Base-by-base conservation (phyloP, 35 echinoderm and acorn worm species). In the Ophiothrix spiculata region DNA sequence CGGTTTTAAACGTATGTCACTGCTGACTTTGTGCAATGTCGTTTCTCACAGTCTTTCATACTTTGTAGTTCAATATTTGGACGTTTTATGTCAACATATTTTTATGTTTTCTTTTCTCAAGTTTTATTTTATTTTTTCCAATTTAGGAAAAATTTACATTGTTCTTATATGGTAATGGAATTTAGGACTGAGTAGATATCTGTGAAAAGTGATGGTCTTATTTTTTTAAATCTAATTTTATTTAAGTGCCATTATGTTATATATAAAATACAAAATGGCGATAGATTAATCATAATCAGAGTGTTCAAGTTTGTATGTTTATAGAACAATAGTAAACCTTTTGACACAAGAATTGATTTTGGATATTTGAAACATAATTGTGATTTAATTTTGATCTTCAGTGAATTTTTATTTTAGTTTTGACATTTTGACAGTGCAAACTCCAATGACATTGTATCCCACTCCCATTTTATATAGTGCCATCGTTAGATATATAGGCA, bases 1-100 rank as follows among this genome's bases (percentile, higher is more conserved):
- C 60, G 29, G 29, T 69, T 69, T 69, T 69, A 28, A 69, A 69
- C 60, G 60, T 69, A 69, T 69, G 17, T 69, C 60, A 69, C 60
- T 69, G 60, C 60, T 69, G 60, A 69, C 17, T 69, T 69, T 69
- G 60, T 69, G 60, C 60, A 69, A 69, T 69, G 60, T 69, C 60
- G 17, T 54, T 69, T 69, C 17, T 69, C 60, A 69, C 60, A 69
- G 60, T 69, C 60, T 69, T 69, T 69, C 60, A 69, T 69, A 69
- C 60, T 69, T 49, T 69, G 60, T 69, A 69, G 60, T 69, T 69
- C 60, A 69, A 69, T 69, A 69, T 11, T 54, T n/a, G 23, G 60
- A 25, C 60, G 60, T 69, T n/a, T n/a, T 69, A 54, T 8, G 60
- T 69, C 60, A 28, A 69, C 60, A 69, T 28, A n/a, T 69, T 69